phyloP scores from a whole-genome alignment of 2,113 vertebrate genomes.

The Anhinga rufa region DNA sequence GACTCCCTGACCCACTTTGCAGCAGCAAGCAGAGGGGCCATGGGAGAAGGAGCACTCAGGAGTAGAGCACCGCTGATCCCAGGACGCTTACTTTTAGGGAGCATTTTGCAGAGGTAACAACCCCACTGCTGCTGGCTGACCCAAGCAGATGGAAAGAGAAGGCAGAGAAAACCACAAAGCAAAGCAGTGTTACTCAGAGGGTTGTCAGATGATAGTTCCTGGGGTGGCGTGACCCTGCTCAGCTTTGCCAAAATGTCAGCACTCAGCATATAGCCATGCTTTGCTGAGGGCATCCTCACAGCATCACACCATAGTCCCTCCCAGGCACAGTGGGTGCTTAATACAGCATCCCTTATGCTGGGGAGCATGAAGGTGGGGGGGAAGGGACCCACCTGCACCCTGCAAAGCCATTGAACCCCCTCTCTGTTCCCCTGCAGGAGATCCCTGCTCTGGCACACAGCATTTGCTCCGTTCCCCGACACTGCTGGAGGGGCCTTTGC shows the following conservation, averaged over 20 bases:
- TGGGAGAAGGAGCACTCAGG: neutral
- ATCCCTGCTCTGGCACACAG: neutral
- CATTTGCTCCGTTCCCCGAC: neutral
- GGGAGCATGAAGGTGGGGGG: neutral
- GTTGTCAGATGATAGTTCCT: neutral
- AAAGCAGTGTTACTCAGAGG: neutral
- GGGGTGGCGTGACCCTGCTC: neutral
- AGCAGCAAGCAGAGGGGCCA: neutral
- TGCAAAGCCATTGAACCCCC: neutral
- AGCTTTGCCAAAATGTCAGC: neutral
- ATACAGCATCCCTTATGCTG: neutral
- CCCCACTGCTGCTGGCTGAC: neutral
- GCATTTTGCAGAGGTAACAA: neutral
- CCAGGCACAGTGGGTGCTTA: neutral
- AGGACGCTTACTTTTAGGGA: neutral
- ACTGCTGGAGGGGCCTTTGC: neutral
- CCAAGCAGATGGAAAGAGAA: neutral
- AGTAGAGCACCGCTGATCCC: neutral
- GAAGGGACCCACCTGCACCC: neutral
- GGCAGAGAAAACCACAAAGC: neutral
- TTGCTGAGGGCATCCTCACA: neutral
- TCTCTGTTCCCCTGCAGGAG: slow-evolving; percentile 12
- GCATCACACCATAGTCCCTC: neutral
- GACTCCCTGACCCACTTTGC: neutral
- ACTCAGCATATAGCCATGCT: accelerated